These are phyloP conservation scores for Oceanites oceanicus DNA, from an alignment of 2,113 vertebrate genomes.

Conservation along the genomic window DNA sequence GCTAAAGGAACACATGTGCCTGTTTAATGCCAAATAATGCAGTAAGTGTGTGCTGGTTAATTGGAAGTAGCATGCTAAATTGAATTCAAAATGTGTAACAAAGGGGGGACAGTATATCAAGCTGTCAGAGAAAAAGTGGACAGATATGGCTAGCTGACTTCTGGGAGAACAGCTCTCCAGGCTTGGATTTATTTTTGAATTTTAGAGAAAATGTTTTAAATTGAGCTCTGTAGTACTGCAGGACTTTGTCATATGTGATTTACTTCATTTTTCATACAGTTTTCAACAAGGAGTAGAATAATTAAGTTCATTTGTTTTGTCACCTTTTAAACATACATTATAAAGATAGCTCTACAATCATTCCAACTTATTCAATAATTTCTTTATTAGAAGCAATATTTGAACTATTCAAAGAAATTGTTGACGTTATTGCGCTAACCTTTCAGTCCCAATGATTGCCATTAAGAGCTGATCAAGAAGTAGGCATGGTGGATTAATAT, in stretches of 20 bases:
- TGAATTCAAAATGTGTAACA: conserved; percentile 65
- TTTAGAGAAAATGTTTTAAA: conserved; percentile 49
- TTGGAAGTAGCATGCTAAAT: conserved; percentile 63
- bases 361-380: neutral
- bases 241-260: neutral
- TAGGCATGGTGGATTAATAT: neutral
- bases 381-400: conserved; percentile 54
- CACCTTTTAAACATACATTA: neutral
- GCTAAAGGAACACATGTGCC: conserved; percentile 66
- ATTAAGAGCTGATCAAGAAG: neutral
- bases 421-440: neutral
- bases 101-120: conserved; percentile 62
- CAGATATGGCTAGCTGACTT: conserved; percentile 58
- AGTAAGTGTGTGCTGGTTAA: conserved; percentile 64
- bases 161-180: conserved; percentile 40
- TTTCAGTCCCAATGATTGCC: neutral
- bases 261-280: conserved; percentile 33
- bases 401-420: conserved; percentile 12
- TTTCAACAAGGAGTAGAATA: conserved; percentile 24
- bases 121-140: conserved; percentile 62
- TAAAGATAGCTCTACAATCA: neutral
- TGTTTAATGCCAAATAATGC: conserved; percentile 71
- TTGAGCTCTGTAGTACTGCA: neutral
- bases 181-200: conserved; percentile 43
- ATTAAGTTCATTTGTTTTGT: conserved; percentile 1